Conservation (phyloP, 2,113 vertebrate genomes). For the Otolemur garnettii region DNA sequence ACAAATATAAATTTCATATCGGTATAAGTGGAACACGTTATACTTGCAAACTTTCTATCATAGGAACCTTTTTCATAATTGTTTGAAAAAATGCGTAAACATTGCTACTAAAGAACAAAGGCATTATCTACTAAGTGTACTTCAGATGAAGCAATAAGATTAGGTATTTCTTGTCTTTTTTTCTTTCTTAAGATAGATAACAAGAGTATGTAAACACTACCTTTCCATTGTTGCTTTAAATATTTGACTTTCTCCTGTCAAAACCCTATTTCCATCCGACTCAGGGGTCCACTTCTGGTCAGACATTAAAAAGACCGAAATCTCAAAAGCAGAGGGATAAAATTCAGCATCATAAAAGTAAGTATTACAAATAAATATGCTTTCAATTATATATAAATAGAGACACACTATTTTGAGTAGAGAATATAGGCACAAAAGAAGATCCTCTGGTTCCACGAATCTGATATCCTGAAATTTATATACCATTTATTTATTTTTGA, state of each 20-base stretch:
- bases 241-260: background rate
- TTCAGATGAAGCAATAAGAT: background rate
- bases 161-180: background rate
- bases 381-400: background rate
- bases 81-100: background rate
- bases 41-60: background rate
- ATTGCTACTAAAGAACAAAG: background rate
- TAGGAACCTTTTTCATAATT: background rate
- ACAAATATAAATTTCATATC: background rate
- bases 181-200: background rate
- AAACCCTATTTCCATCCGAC: background rate
- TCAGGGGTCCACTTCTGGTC: background rate
- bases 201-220: background rate
- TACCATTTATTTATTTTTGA: background rate
- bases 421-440: background rate
- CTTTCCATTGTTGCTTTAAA: background rate
- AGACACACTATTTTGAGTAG: background rate
- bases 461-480: constrained; percentile 6
- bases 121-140: background rate
- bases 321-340: background rate
- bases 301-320: background rate
- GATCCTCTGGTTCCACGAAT: background rate
- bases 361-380: background rate
- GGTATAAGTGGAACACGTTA: background rate
- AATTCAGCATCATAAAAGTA: background rate